These are phyloP conservation scores for Pararge aegeria DNA, from an alignment of 1,140 invertebrate species.

Conservation along the genomic window DNA sequence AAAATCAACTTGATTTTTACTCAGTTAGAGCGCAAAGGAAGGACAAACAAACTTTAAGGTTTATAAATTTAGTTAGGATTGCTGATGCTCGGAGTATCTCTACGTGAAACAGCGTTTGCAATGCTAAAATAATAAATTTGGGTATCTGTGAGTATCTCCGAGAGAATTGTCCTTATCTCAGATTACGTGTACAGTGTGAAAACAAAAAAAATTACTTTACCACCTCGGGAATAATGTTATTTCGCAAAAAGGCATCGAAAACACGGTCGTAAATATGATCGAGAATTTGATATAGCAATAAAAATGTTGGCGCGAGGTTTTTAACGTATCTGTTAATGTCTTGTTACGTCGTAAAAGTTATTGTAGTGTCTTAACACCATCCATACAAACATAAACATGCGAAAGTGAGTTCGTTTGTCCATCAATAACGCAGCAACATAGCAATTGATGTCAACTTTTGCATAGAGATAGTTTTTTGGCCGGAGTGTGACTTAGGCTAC, in stretches of 20 bases:
- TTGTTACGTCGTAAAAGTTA: not conserved
- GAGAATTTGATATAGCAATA: constrained; percentile 7
- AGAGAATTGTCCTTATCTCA: not conserved
- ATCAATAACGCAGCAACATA: no score
- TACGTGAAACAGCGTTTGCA: no score
- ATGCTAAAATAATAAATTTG: not conserved
- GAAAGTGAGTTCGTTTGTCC: no score
- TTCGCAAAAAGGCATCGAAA: constrained; percentile 5
- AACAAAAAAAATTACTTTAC: not conserved
- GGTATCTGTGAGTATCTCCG: no score
- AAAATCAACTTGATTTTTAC: no score
- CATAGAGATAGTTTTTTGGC: no score
- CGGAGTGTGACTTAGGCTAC: no score
- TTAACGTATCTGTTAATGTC: constrained; percentile 1
- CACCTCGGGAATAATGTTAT: not conserved
- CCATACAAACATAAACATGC: not conserved
- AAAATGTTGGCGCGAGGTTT: constrained; percentile 4
- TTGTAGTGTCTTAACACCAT: constrained; percentile 4
- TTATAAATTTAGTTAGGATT: no score
- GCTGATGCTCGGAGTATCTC: no score
- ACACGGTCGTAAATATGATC: constrained; percentile 6
- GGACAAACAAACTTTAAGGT: no score
- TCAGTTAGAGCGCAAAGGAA: no score
- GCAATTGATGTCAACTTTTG: no score
- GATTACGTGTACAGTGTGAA: not conserved